phyloP scores from a whole-genome alignment of 2,113 vertebrate species.

The Micronisus gabar region DNA sequence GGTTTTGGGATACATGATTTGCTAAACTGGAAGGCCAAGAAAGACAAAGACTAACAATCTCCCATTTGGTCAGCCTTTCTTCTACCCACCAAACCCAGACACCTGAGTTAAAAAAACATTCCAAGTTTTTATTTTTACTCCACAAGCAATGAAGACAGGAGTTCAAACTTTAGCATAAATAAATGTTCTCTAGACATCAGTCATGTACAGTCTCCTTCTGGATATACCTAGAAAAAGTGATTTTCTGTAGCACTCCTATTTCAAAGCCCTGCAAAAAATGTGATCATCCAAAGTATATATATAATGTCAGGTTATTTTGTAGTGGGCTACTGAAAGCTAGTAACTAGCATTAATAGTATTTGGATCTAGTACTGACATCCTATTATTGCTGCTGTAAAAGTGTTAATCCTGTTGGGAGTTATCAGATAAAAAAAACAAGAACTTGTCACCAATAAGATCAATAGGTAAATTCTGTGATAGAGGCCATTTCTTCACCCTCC shows the following conservation, averaged over 20 bases:
- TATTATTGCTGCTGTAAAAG: background rate
- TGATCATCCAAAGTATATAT: background rate
- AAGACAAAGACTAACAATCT: background rate
- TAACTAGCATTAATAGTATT: background rate
- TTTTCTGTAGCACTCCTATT: background rate
- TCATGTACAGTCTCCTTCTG: background rate
- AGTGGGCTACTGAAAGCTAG: background rate
- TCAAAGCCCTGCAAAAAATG: background rate
- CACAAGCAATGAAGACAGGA: background rate
- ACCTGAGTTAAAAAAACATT: background rate
- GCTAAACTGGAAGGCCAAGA: background rate
- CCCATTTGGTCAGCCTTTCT: background rate
- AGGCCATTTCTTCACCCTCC: background rate
- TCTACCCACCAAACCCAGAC: background rate
- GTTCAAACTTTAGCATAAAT: background rate
- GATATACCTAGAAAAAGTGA: background rate
- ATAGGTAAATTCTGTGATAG: background rate
- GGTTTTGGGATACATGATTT: background rate
- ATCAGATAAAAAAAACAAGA: background rate
- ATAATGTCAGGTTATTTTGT: background rate
- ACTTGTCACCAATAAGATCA: background rate
- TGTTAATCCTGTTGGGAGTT: background rate
- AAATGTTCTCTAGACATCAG: background rate
- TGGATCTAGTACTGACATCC: background rate
- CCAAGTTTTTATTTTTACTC: background rate